Percentiles rank a stretch among this genome's conserved stretches.
Evolutionary conservation across 2,113 vertebrate genomes (phyloP).

Genomic region (Engraulis encrasicolus): DNA sequence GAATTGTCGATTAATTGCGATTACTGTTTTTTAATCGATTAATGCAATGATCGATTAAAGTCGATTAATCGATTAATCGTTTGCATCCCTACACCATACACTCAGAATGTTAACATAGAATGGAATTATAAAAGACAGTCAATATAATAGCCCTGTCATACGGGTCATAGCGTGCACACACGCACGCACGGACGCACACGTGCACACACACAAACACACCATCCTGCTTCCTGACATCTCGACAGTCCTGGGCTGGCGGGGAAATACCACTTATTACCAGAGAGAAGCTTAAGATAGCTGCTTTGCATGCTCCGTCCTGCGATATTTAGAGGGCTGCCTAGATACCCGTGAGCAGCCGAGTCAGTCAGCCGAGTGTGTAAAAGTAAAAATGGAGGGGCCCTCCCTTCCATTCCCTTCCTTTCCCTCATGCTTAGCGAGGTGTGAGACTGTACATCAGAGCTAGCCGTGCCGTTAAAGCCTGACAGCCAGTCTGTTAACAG

Average conservation of each 20-base stretch:
- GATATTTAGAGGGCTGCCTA: slow-evolving; percentile 60
- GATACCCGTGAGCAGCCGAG: slow-evolving; percentile 49
- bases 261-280: slow-evolving; percentile 46
- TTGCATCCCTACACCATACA: too few relatives aligned
- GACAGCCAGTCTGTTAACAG: neutral
- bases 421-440: neutral
- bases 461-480: neutral
- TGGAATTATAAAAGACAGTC: neutral
- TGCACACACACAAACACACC: too few relatives aligned
- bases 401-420: too few relatives aligned
- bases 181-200: too few relatives aligned
- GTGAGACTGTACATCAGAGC: slow-evolving; percentile 34
- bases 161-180: too few relatives aligned
- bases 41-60: too few relatives aligned
- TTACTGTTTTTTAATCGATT: too few relatives aligned
- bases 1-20: too few relatives aligned
- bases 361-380: neutral
- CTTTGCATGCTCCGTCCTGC: slow-evolving; percentile 28
- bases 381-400: slow-evolving; percentile 21
- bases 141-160: too few relatives aligned
- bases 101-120: too few relatives aligned
- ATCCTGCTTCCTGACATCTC: slow-evolving; percentile 18
- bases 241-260: slow-evolving; percentile 58
- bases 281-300: slow-evolving; percentile 34
- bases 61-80: too few relatives aligned